Conservation (phyloP, 2,113 vertebrate species). For the Vimba vimba region DNA sequence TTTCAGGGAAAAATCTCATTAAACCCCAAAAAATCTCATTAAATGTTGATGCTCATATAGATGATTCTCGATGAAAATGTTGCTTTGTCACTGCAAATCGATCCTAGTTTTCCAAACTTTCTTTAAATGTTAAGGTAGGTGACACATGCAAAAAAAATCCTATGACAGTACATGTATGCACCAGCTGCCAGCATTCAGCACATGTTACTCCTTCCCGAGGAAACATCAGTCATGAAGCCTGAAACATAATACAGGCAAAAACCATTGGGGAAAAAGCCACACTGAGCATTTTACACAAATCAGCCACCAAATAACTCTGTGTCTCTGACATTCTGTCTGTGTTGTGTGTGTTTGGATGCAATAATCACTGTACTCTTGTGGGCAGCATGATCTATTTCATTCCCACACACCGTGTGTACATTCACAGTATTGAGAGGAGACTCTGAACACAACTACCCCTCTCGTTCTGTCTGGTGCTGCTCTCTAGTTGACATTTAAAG, state of each 20-base stretch:
- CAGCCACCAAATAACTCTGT: neutral
- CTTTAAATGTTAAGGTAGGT: neutral
- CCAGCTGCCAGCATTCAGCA: neutral
- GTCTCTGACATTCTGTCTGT: neutral
- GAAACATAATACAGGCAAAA: slow-evolving; percentile 8
- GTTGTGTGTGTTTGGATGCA: neutral
- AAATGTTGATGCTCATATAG: neutral
- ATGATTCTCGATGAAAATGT: neutral
- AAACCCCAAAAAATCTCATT: neutral
- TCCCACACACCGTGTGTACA: neutral
- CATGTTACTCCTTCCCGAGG: neutral
- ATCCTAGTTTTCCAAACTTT: neutral
- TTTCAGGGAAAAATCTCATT: too few relatives aligned
- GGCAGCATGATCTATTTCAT: neutral
- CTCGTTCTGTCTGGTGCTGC: slow-evolving; percentile 25
- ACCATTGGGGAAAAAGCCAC: neutral
- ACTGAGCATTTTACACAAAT: neutral
- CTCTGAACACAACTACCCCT: slow-evolving; percentile 3
- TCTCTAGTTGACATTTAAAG: slow-evolving; percentile 44
- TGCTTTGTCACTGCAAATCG: neutral
- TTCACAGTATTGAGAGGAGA: neutral
- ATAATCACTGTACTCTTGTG: neutral
- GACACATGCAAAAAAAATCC: neutral
- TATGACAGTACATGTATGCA: neutral
- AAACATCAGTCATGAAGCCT: neutral